Percentiles rank a stretch among this genome's conserved stretches.
These are phyloP conservation scores for Rhagonycha lutea DNA, from an alignment of 2,888 invertebrate species.

Conservation along the genomic window DNA sequence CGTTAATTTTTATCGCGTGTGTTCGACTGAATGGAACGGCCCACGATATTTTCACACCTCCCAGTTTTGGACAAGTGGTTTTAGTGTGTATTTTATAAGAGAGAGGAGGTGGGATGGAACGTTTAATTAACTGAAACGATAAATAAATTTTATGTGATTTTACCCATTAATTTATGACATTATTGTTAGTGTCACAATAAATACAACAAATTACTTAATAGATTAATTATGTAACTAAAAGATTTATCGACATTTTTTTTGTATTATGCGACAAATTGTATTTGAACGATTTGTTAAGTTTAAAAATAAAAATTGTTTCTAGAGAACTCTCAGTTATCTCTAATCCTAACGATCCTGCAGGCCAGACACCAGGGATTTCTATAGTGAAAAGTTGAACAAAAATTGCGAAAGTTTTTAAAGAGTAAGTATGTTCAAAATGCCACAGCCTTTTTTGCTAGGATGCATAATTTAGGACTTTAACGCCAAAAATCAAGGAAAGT, in stretches of 20 bases:
- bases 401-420: too few species aligned
- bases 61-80: neutral
- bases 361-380: too few species aligned
- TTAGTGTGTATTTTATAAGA: neutral
- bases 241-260: neutral
- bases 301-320: neutral
- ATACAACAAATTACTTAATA: neutral
- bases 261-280: neutral
- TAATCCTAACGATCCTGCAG: too few species aligned
- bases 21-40: neutral
- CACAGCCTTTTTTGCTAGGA: too few species aligned
- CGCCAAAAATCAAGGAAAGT: too few species aligned
- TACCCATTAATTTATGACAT: neutral
- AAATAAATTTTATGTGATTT: neutral
- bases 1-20: neutral
- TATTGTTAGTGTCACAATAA: neutral
- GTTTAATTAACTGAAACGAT: neutral
- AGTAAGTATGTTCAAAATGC: too few species aligned
- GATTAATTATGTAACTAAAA: neutral
- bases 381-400: too few species aligned
- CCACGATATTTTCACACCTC: neutral
- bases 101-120: neutral
- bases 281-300: neutral
- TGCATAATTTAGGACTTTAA: too few species aligned
- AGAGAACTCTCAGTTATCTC: neutral